Evolutionary conservation across 2,113 vertebrate species (phyloP), one percentile per base, ranked within the genome.

Genomic region (Crotophaga sulcirostris): DNA sequence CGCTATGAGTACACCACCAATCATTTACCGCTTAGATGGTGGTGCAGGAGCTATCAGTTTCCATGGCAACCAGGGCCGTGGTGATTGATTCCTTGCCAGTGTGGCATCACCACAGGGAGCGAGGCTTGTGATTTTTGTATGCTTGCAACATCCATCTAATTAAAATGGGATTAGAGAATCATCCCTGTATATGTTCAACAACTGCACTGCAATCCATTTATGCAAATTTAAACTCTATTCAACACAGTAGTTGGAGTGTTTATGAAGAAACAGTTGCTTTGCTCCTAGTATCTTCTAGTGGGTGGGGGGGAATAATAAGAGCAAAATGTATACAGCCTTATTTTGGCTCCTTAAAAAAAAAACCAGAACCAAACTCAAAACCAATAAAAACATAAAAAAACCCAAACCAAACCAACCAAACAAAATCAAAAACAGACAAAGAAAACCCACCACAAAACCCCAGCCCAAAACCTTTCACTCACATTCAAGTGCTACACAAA

Each of bases 51-150:
- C 98, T 97, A 98, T 98, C 98, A 95, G 99, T 99, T 99, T 98
- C 99, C 98, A 98, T 98, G 98, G 98, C 96, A 99, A 99, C 99
- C 68, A 95, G 97, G 97, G 97, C 98, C 91, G 93, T 98, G 98
- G 98, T 99, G 99, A 99, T 99, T 99, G 99, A 99, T 99, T 99
- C 98, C 97, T 98, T 98, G 98, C 98, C 99, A 99, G 98, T 98
- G 97, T 98, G 99, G 98, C 98, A 98, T 98, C 98, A 98, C 99
- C 98, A 99, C 97, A 92, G 98, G 99, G 98, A 99, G 98, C 54
- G 55, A 97, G 98, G 98, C 97, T 98, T 98, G 98, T 98, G 98
- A 98, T 98, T 98, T 98, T 98, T 98, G 97, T 98, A 96, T 98
- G 98, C 98, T 97, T 93, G 97, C 98, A 98, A 98, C 98, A 99